Percentiles rank a stretch among this genome's conserved stretches.
Conservation (phyloP, 2,888 invertebrate genomes). For the Darwinula stevensoni region DNA sequence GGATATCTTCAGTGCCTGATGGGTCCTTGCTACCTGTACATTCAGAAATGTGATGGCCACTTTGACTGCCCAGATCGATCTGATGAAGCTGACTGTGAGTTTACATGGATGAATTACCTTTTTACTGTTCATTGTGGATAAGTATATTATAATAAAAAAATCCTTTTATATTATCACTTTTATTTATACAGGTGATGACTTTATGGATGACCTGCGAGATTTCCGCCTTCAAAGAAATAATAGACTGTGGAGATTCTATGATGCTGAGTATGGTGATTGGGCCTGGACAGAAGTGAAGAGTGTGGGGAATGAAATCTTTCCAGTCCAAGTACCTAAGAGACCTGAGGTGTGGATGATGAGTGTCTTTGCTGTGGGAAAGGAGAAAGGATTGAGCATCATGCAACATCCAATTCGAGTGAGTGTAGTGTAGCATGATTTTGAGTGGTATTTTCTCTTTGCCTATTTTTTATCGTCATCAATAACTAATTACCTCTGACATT, state of each 20-base stretch:
- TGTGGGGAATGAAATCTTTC: conserved; percentile 7
- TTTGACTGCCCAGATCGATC: conserved; percentile 55
- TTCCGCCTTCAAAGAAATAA: conserved; percentile 63
- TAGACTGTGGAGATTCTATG: conserved; percentile 61
- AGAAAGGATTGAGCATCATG: conserved; percentile 59
- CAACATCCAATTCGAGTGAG: conserved; percentile 37
- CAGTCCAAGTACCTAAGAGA: conserved; percentile 46
- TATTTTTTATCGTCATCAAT: too few relatives aligned
- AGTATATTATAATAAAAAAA: too few relatives aligned
- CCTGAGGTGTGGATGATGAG: conserved; percentile 82
- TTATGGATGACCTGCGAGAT: conserved; percentile 31
- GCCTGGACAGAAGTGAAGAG: not conserved
- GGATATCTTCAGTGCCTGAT: conserved; percentile 52
- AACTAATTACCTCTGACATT: too few relatives aligned
- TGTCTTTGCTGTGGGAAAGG: conserved; percentile 63
- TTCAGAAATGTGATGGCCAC: conserved; percentile 43
- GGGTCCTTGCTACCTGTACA: conserved; percentile 35
- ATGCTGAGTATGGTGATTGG: conserved; percentile 14
- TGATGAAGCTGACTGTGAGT: conserved; percentile 46
- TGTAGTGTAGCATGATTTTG: too few relatives aligned
- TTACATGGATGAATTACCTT: conserved; percentile 5
- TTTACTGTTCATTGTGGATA: too few relatives aligned
- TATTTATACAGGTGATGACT: too few relatives aligned
- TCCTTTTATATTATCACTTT: too few relatives aligned
- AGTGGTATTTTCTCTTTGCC: too few relatives aligned